Evolutionary conservation across 2,888 invertebrate species (phyloP).

Genomic region (Tetragnatha montana): DNA sequence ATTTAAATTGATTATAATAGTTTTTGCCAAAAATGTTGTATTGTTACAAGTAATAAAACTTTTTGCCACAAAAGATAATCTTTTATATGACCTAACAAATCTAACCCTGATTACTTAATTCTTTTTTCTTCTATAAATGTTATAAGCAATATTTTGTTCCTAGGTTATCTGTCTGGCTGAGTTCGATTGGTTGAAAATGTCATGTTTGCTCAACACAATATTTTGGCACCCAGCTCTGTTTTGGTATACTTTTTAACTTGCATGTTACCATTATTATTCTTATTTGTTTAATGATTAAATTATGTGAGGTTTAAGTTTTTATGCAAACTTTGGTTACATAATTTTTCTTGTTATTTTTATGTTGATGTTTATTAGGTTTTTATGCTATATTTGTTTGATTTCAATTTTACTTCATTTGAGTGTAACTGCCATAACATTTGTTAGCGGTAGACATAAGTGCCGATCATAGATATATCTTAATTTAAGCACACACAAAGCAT

Average conservation of each 20-base stretch:
- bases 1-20: too few relatives aligned
- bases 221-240: constrained; percentile 63
- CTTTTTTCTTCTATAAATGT: not conserved
- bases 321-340: not conserved
- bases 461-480: too few relatives aligned
- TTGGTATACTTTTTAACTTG: constrained; percentile 61
- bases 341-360: not conserved
- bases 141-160: constrained; percentile 61
- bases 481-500: too few relatives aligned
- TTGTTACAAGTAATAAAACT: too few relatives aligned
- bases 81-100: too few relatives aligned
- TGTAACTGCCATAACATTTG: too few relatives aligned
- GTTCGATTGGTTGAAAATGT: constrained; percentile 47
- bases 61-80: too few relatives aligned
- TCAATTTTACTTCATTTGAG: too few relatives aligned
- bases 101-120: not conserved
- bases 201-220: constrained; percentile 58
- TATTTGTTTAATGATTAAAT: not conserved
- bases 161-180: constrained; percentile 63
- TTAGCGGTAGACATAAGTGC: too few relatives aligned
- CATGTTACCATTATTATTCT: constrained; percentile 22
- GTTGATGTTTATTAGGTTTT: not conserved
- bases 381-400: too few relatives aligned
- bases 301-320: too few relatives aligned
- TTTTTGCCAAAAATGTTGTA: too few relatives aligned